Evolutionary conservation across 2,113 vertebrate species (phyloP).

Genomic region (Leptobrachium leishanense): DNA sequence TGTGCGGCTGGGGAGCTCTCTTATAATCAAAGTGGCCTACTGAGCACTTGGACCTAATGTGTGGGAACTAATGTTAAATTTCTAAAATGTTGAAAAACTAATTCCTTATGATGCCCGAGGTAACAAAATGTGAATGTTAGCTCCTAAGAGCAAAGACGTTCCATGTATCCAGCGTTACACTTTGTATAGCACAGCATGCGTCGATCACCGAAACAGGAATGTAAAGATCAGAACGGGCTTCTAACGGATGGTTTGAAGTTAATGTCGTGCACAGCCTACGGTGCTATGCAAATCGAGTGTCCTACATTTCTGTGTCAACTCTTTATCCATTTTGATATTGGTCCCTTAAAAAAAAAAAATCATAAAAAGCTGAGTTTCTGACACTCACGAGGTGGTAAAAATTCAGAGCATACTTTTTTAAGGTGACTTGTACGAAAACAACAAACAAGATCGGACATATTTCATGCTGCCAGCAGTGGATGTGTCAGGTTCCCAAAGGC

Average conservation of each 20-base stretch:
- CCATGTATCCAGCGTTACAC: neutral
- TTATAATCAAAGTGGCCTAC: too few relatives aligned
- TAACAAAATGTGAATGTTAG: neutral
- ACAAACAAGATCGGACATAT: slow-evolving; percentile 9
- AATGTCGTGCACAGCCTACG: slow-evolving; percentile 23
- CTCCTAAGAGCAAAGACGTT: slow-evolving; percentile 13
- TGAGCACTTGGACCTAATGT: neutral
- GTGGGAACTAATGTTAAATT: neutral
- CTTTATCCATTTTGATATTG: slow-evolving; percentile 23
- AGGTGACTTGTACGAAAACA: slow-evolving; percentile 24
- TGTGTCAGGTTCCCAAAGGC: neutral
- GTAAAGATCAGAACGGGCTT: slow-evolving; percentile 26
- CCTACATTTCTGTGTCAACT: slow-evolving; percentile 27
- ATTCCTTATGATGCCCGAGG: slow-evolving; percentile 10
- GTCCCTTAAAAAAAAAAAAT: neutral
- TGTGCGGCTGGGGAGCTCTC: too few relatives aligned
- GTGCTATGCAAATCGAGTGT: slow-evolving; percentile 38
- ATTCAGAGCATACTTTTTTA: slow-evolving; percentile 12
- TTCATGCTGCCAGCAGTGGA: slow-evolving; percentile 11
- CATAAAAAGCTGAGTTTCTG: slow-evolving; percentile 5
- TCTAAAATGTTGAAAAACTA: neutral
- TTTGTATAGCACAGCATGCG: slow-evolving; percentile 36
- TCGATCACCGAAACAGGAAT: slow-evolving; percentile 1
- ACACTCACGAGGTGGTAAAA: neutral
- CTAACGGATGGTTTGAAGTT: slow-evolving; percentile 22